Evolutionary conservation across 1,140 invertebrate species (phyloP).

Genomic region (Brachionus calyciflorus): DNA sequence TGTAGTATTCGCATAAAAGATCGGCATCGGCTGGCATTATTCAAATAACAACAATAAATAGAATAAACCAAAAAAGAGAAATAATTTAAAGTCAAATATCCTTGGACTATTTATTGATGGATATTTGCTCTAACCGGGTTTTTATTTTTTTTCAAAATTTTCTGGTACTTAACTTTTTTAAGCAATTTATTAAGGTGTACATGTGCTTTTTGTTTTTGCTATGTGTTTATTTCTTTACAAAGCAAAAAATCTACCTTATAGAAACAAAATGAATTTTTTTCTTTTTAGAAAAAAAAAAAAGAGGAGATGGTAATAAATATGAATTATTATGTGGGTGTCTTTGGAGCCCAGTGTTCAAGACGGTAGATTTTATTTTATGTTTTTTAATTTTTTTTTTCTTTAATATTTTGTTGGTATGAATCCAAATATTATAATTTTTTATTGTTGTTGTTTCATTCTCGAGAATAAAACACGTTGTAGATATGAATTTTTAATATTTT

Average conservation of each 20-base stretch:
- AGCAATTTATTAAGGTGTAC: not conserved
- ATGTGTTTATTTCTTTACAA: not conserved
- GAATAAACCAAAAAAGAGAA: too few relatives aligned
- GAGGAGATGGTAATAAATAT: not conserved
- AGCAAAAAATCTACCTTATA: not conserved
- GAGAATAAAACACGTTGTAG: conserved; percentile 12
- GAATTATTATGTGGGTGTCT: not conserved
- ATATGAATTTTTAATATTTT: not conserved
- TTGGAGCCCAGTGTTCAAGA: not conserved
- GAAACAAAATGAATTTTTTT: conserved; percentile 28
- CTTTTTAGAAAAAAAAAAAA: not conserved
- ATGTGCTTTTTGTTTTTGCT: conserved; percentile 9
- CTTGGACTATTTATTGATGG: too few relatives aligned
- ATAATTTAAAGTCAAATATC: too few relatives aligned
- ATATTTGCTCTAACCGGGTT: too few relatives aligned
- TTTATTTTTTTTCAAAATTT: too few relatives aligned
- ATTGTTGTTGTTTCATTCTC: too few relatives aligned
- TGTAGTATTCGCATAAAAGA: conserved; percentile 44
- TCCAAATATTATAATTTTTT: conserved; percentile 11
- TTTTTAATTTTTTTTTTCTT: too few relatives aligned
- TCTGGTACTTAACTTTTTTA: not conserved
- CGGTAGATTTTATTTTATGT: conserved; percentile 5
- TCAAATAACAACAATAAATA: not conserved
- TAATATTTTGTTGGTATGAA: not conserved
- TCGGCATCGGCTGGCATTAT: conserved; percentile 45